Base-by-base conservation (phyloP, 1,140 invertebrate species). In the Brachionus manjavacas region DNA sequence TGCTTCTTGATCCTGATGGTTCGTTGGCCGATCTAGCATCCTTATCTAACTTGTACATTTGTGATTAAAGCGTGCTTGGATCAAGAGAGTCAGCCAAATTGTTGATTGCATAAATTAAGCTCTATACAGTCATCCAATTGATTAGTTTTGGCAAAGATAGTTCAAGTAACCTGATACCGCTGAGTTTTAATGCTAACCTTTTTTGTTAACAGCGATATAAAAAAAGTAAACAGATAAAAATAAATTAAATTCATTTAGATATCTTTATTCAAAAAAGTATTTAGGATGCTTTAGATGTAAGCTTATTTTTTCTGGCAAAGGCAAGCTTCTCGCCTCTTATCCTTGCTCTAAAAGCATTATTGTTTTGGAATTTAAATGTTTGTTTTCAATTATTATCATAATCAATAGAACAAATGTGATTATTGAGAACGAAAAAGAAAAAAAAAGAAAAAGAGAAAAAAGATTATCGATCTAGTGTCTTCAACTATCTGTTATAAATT, bases 341-440 rank as follows among this genome's bases (percentile, higher is more conserved):
- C 39, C 68, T 72, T 41, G 66, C 39, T 68, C 66, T 31, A 28
- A 31, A 68, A 68, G 66, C 68, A 41, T 72, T 72, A 41, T 41
- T 72, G 68, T 41, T 39, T 72, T 72, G 31, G 66, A 39, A 31
- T 68, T 68, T 41, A 72, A 41, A 39, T 39, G 39, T 39, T 39
- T 72, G 68, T 72, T 72, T 41, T 72, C 39, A 72, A 43, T 72
- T 72, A 72, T 72, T 72, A 72, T 72, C 16, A 72, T 72, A 72
- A 72, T 72, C 68, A 72, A 46, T 72, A 72, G n/a, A 72, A 41
- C 66, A 28, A 68, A 41, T 39, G 35, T 72, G 68, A 72, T 72
- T 9, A 60, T 60, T 60, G n/a, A 52, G 46, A 52, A 49, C 8
- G n/a, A n/a, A n/a, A n/a, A 68, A 68, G 6, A 23, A 64, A 64